phyloP scores from a whole-genome alignment of 1,140 invertebrate genomes.

The Watersipora subatra region DNA sequence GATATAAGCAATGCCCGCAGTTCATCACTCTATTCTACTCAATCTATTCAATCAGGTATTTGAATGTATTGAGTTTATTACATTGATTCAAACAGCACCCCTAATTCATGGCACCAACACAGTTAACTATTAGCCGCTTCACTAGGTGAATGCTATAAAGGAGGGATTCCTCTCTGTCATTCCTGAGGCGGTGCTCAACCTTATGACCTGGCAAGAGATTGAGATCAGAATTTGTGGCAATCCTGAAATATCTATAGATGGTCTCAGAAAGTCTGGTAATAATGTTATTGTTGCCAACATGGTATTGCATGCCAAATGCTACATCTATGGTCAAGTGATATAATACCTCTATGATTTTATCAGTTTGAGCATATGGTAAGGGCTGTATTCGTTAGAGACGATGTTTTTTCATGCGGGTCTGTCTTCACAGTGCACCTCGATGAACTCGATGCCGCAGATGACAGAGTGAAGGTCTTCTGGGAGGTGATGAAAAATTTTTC shows the following conservation, averaged over 20 bases:
- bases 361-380: conserved; percentile 1
- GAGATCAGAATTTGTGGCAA: conserved; percentile 37
- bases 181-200: conserved; percentile 33
- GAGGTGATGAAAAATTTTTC: conserved; percentile 34
- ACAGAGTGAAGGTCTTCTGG: conserved; percentile 36
- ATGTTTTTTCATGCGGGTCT: too few relatives aligned
- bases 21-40: neutral
- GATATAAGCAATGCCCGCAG: too few relatives aligned
- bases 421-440: conserved; percentile 33
- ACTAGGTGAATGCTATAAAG: conserved; percentile 27
- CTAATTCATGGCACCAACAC: too few relatives aligned
- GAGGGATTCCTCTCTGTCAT: conserved; percentile 31
- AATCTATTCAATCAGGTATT: neutral
- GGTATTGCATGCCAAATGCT: neutral
- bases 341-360: neutral
- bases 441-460: conserved; percentile 30
- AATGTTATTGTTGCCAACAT: neutral
- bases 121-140: too few relatives aligned
- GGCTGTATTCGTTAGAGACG: too few relatives aligned
- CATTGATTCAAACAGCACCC: too few relatives aligned
- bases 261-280: conserved; percentile 28
- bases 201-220: conserved; percentile 38
- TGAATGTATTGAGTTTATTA: neutral
- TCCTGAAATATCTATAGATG: conserved; percentile 34
- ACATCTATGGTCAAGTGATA: neutral